Base-by-base conservation (phyloP, 2,888 invertebrate species). In the Melinaea menophilus region DNA sequence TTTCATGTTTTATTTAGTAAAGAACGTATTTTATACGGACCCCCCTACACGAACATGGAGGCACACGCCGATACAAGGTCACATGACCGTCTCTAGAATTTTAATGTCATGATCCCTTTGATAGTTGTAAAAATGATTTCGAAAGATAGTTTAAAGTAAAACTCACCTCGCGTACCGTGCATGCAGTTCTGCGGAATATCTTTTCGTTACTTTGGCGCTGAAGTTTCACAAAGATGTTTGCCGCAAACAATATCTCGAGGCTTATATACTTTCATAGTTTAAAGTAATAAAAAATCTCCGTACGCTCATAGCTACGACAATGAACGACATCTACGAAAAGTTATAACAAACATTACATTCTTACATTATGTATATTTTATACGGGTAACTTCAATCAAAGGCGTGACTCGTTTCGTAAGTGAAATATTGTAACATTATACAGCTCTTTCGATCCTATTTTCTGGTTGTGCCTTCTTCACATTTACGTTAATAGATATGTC, bases 401-500 rank as follows among this genome's bases (percentile, higher is more conserved):
- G 59, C 61, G n/a, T 37, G 54, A 58, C 64, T 65, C 58, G 57
- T 55, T 67, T 58, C 54, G 33, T 57, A 61, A 67, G 31, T 67
- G 69, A 72, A 71, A 74, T 77, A 77, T 74, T 69, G 72, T 69
- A 69, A 75, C 75, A 73, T 73, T 76, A 75, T 74, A 71, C 68
- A 70, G 72, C 74, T 76, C 74, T 74, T 69, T 74, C 71, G 68
- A 79, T 80, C 76, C 74, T 74, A 83, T 86, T 87, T 83, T 82
- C 81, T 81, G 82, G 80, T 80, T 66, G 77, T 75, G 79, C 77
- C 77, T 80, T 74, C 76, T 77, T 83, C 78, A 79, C 82, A 80
- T 84, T 84, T 82, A 72, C 81, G 86, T 82, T 89, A 89, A 88
- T 89, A 88, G 89, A 88, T 82, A 83, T 88, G 88, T 87, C 88